Percentiles rank a stretch among this genome's conserved stretches.
These are phyloP conservation scores for Apostichopus japonicus DNA, from an alignment of 35 echinoderm and acorn worm species.

Conservation along the genomic window DNA sequence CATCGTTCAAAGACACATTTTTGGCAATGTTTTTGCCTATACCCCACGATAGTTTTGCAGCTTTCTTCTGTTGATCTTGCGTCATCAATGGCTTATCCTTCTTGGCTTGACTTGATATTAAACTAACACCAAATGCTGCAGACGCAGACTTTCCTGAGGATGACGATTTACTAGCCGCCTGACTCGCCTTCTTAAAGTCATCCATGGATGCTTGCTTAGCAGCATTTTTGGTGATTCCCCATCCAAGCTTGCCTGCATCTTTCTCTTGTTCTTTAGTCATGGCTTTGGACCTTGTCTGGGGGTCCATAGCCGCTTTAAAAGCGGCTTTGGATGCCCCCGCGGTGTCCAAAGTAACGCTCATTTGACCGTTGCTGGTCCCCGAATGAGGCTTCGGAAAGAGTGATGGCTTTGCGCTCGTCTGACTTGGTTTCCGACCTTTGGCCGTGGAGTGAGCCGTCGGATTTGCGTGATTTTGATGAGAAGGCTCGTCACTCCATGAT, in stretches of 20 bases:
- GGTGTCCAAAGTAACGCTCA: slow-evolving; percentile 20
- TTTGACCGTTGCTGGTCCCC: slow-evolving; percentile 1
- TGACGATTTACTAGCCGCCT: slow-evolving; percentile 31
- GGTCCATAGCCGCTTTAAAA: slow-evolving; percentile 21
- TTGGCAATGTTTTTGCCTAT: slow-evolving; percentile 55
- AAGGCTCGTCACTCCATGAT: slow-evolving; percentile 7
- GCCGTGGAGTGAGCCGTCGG: neutral
- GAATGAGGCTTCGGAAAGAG: neutral
- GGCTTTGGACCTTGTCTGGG: slow-evolving; percentile 39
- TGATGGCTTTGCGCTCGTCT: neutral
- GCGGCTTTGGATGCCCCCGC: slow-evolving; percentile 20
- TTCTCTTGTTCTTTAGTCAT: slow-evolving; percentile 60
- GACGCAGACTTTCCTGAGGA: slow-evolving; percentile 43
- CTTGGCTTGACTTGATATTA: slow-evolving; percentile 25
- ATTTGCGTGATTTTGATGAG: slow-evolving; percentile 27
- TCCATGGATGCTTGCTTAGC: slow-evolving; percentile 51
- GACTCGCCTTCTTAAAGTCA: slow-evolving; percentile 35
- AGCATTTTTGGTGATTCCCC: slow-evolving; percentile 48
- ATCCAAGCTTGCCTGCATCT: slow-evolving; percentile 34
- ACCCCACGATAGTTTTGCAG: slow-evolving; percentile 55
- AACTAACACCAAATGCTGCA: slow-evolving; percentile 11
- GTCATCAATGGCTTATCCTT: slow-evolving; percentile 49
- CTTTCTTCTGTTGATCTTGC: slow-evolving; percentile 44
- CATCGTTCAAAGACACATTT: slow-evolving; percentile 45
- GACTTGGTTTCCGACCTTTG: slow-evolving; percentile 25